Base-by-base conservation (phyloP, 2,888 invertebrate species). In the Tipula lateralis region DNA sequence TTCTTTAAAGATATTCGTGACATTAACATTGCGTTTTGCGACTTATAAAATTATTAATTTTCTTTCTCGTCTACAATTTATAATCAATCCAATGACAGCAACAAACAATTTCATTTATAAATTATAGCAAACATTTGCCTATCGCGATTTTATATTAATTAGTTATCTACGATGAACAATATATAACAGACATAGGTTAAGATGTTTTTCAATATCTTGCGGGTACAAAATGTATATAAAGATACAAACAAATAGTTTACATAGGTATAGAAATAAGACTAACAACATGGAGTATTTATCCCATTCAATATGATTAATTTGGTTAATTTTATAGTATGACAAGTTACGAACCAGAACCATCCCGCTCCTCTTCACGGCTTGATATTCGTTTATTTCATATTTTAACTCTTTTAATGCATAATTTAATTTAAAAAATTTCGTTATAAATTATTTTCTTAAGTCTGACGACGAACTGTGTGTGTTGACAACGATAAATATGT, bases 401-500 rank as follows among this genome's bases (percentile, higher is more conserved):
- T 66, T 24, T 9, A 66, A 66, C 66, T 66, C 24, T 66, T 66
- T 66, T 24, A 24, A 66, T 66, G 66, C 66, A 66, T 66, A 66
- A 66, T 66, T 66, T 66, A 66, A 66, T 66, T 24, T 66, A 9
- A 66, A 66, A 66, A 66, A 24, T 50, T 24, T 66, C 19, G n/a
- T 66, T 24, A 66, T 66, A 66, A 66, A 24, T 66, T 66, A 66
- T 66, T 66, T 66, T 66, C 24, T 66, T 24, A 66, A 24, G 66
- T 24, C 66, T 66, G 66, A 66, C 19, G 24, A 66, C 66, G 66
- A 66, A 66, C 66, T 66, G 3, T 66, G 66, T 66, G 66, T 66
- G 66, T 66, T 66, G 66, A 66, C 66, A 66, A 66, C 66, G 66
- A 66, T 66, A 66, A 66, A 66, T 66, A 66, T 66, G 66, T 66